phyloP scores from a whole-genome alignment of 2,888 invertebrate genomes.

The Brenthis daphne region DNA sequence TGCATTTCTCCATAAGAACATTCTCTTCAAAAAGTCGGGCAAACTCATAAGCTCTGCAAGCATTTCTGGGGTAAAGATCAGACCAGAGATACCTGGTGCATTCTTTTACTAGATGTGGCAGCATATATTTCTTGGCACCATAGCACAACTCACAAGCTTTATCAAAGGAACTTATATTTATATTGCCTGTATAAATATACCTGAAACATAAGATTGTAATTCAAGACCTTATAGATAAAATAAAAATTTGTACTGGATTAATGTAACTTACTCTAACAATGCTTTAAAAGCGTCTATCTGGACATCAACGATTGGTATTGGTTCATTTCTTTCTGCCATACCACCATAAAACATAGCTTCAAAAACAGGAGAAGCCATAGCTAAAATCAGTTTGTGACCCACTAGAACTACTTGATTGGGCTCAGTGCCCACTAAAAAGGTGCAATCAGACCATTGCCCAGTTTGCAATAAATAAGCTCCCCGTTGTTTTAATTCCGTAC shows the following conservation, averaged over 20 bases:
- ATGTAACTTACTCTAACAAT: slow-evolving; percentile 84
- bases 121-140: slow-evolving; percentile 93
- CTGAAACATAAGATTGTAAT: slow-evolving; percentile 63
- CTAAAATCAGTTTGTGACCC: slow-evolving; percentile 90
- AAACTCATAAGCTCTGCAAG: slow-evolving; percentile 93
- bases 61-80: slow-evolving; percentile 89
- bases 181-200: slow-evolving; percentile 91
- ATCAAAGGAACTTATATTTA: slow-evolving; percentile 90
- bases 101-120: slow-evolving; percentile 91
- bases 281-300: slow-evolving; percentile 93
- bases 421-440: slow-evolving; percentile 90
- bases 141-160: slow-evolving; percentile 94
- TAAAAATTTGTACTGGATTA: background rate
- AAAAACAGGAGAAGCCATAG: slow-evolving; percentile 94
- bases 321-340: slow-evolving; percentile 89
- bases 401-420: slow-evolving; percentile 88
- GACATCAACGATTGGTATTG: slow-evolving; percentile 91
- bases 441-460: slow-evolving; percentile 92
- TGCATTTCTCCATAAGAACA: slow-evolving; percentile 89
- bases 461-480: slow-evolving; percentile 89
- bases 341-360: slow-evolving; percentile 94
- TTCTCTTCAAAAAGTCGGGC: slow-evolving; percentile 92
- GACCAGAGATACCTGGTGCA: slow-evolving; percentile 93
- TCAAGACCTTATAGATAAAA: background rate
- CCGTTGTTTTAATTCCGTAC: slow-evolving; percentile 87